A percentile compares a stretch with the other conserved stretches of the same genome.
Conservation (phyloP, 2,888 invertebrate species). For the Unio delphinus region DNA sequence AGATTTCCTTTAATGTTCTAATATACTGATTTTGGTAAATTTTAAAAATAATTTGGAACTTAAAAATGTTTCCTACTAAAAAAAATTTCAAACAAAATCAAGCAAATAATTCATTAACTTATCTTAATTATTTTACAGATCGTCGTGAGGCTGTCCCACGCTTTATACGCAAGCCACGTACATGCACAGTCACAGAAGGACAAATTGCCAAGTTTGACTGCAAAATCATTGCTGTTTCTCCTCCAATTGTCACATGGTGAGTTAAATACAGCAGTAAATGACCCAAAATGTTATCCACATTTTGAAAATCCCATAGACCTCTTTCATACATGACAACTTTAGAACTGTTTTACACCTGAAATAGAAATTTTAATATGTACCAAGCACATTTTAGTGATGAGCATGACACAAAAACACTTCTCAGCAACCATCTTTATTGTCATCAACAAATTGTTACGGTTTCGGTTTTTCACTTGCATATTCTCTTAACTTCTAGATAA, state of each 20-base stretch:
- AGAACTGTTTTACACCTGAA: too few relatives aligned
- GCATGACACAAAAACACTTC: too few relatives aligned
- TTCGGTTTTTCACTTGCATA: too few relatives aligned
- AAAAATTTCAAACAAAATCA: background rate
- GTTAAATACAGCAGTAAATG: constrained; percentile 11
- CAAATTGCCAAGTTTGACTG: constrained; percentile 98
- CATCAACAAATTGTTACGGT: too few relatives aligned
- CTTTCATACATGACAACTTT: too few relatives aligned
- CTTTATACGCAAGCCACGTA: constrained; percentile 96
- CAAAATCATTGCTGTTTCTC: constrained; percentile 91
- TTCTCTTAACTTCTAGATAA: too few relatives aligned
- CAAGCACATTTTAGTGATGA: too few relatives aligned
- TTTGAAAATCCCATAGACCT: background rate
- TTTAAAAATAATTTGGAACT: background rate
- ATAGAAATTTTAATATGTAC: too few relatives aligned
- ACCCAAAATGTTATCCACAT: background rate
- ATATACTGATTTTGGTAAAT: background rate
- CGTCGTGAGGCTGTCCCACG: constrained; percentile 97
- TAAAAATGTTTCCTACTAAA: background rate
- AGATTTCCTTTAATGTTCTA: too few relatives aligned
- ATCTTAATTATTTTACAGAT: constrained; percentile 76
- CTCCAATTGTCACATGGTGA: constrained; percentile 94
- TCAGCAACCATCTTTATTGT: too few relatives aligned
- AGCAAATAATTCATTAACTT: constrained; percentile 2
- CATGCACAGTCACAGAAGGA: constrained; percentile 96